Percentiles rank a stretch among this genome's conserved stretches.
phyloP scores from a whole-genome alignment of 2,797 vertebrate genomes.

The Xiphophorus birchmanni region DNA sequence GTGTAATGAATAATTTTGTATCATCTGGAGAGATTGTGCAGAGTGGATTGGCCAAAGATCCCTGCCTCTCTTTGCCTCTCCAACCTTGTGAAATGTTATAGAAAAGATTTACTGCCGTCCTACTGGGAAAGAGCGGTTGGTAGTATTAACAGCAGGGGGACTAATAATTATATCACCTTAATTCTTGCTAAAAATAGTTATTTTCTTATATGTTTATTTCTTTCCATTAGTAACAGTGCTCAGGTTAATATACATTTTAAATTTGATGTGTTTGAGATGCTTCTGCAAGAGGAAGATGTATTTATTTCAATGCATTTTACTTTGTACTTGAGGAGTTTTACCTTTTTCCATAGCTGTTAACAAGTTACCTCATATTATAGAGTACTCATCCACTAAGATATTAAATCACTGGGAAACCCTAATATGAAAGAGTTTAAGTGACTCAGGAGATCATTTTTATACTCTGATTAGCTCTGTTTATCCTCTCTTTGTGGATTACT shows the following conservation, averaged over 20 bases:
- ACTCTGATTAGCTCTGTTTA: not conserved
- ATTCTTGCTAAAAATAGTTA: not conserved
- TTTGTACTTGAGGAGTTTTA: not conserved
- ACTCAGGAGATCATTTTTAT: not conserved
- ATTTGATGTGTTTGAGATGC: not conserved
- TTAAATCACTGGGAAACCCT: not conserved
- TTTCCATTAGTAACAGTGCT: not conserved
- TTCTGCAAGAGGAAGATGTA: not conserved
- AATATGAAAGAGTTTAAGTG: slow-evolving; percentile 1
- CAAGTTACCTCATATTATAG: slow-evolving; percentile 31
- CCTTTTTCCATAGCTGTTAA: slow-evolving; percentile 14
- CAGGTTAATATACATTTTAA: not conserved
- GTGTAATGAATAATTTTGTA: not conserved
- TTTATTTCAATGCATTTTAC: not conserved
- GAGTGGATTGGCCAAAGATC: not conserved
- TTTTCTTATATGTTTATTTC: not conserved
- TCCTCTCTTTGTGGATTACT: not conserved
- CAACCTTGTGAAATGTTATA: not conserved
- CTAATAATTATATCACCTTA: not conserved
- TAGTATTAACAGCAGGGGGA: not conserved
- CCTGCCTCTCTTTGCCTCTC: not conserved
- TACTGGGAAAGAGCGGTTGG: not conserved
- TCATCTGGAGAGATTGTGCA: not conserved
- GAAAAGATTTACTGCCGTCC: not conserved
- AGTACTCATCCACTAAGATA: not conserved